Percentiles rank a stretch among this genome's conserved stretches.
phyloP scores from a whole-genome alignment of 2,888 invertebrate genomes.

The Cryptus viduatorius region DNA sequence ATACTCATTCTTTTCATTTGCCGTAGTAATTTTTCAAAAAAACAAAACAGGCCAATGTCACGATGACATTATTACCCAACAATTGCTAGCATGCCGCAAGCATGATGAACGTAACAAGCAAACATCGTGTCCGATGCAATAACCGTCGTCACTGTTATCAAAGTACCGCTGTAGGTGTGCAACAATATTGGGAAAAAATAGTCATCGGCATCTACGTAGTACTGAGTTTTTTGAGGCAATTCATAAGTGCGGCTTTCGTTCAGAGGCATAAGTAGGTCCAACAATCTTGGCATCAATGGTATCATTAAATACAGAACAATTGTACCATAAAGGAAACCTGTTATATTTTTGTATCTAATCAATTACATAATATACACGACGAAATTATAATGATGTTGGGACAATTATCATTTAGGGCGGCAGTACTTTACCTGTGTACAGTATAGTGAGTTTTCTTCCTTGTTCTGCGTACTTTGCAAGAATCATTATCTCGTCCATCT shows the following conservation, averaged over 20 bases:
- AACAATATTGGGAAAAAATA: constrained; percentile 37
- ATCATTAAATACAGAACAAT: constrained; percentile 5
- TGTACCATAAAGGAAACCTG: constrained; percentile 24
- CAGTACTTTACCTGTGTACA: neutral
- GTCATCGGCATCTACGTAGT: constrained; percentile 18
- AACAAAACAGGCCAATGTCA: neutral
- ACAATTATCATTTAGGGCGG: neutral
- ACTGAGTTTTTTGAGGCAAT: constrained; percentile 18
- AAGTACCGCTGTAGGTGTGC: constrained; percentile 38
- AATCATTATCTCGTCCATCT: constrained; percentile 24
- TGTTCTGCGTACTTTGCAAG: constrained; percentile 36
- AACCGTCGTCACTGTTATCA: neutral
- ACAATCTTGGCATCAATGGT: constrained; percentile 41
- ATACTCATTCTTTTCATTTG: too few relatives aligned
- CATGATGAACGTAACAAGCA: constrained; percentile 17
- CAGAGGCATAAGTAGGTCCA: constrained; percentile 37
- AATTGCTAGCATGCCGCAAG: constrained; percentile 17
- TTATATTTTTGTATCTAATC: neutral
- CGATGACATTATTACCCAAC: constrained; percentile 13
- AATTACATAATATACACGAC: neutral
- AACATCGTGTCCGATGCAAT: constrained; percentile 28
- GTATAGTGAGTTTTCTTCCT: constrained; percentile 27
- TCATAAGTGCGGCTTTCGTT: constrained; percentile 33
- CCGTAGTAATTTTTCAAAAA: too few relatives aligned
- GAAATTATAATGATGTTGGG: neutral